phyloP scores from a whole-genome alignment of 2,113 vertebrate genomes.

The Nyctereutes procyonoides region DNA sequence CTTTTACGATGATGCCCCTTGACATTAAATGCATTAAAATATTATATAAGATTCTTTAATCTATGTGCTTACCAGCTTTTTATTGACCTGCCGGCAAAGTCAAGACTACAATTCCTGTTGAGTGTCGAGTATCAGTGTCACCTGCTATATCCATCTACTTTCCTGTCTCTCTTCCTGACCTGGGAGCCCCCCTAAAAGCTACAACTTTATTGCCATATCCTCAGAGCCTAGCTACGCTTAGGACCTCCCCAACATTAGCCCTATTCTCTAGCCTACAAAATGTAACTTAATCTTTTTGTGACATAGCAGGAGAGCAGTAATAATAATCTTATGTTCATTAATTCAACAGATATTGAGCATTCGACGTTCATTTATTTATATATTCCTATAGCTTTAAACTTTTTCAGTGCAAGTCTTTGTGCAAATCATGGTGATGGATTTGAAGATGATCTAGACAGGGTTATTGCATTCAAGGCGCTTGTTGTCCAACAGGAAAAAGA shows the following conservation, averaged over 20 bases:
- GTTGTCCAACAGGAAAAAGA: not conserved
- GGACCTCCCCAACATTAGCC: not conserved
- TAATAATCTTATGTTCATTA: conserved; percentile 54
- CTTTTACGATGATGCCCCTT: not conserved
- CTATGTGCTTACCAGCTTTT: not conserved
- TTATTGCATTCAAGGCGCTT: not conserved
- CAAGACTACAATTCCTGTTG: not conserved
- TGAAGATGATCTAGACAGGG: conserved; percentile 18
- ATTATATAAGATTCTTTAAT: not conserved
- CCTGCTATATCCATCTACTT: not conserved
- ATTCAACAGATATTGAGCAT: conserved; percentile 57
- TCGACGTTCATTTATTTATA: conserved; percentile 56
- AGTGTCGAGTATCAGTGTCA: not conserved
- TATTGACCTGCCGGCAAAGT: conserved; percentile 43
- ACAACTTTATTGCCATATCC: not conserved
- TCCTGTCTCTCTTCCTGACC: not conserved
- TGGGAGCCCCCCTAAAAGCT: not conserved
- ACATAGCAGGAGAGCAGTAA: conserved; percentile 18
- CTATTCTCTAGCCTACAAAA: conserved; percentile 50
- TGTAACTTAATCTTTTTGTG: conserved; percentile 45
- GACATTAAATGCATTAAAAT: not conserved
- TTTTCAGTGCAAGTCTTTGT: conserved; percentile 46
- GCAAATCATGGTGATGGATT: conserved; percentile 44
- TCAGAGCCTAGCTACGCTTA: not conserved
- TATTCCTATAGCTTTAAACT: conserved; percentile 11